Evolutionary conservation across 2,888 invertebrate genomes (phyloP), one percentile per base, ranked within the genome.

Genomic region (Caenorhabditis afra): DNA sequence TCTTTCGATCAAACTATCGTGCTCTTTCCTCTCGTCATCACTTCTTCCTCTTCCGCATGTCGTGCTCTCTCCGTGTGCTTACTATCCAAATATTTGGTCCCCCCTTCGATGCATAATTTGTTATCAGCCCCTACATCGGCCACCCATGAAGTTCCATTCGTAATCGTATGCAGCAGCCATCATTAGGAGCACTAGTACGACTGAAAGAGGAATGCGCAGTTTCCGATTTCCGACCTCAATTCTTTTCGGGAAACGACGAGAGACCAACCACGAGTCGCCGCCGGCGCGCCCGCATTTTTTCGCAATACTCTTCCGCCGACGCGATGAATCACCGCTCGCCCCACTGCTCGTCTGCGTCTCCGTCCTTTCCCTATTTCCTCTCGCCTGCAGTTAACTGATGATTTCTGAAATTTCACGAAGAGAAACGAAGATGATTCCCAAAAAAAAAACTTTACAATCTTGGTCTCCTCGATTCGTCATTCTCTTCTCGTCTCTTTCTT

Each of bases 191-290:
- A 5, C n/a, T n/a, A n/a, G 7, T 29, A 29, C 29, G 7, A 3
- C 29, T 29, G 29, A 7, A 12, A 53, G 62, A 71, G n/a, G 61
- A 52, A 53, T 71, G 37, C 22, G 55, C 39, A 18, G 62, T 71
- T 71, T 71, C 70, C 70, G 61, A 70, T 61, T 29, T 61, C 70
- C 70, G 70, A 62, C 62, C 70, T 71, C 70, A 62, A 62, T 62
- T 45, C 53, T 61, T 70, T 50, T 57, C 37, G 16, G 47, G 16
- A 23, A 20, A 57, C 20, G 10, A 41, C 57, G 35, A 22, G 8
- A 44, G 23, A 49, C 50, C 58, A 44, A 44, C 49, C 47, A 49
- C 39, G 67, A 47, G 16, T 53, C 20, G 66, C 41, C 45, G 23
- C 41, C n/a, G 50, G 45, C 58, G 11, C 44, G 55, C 39, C 62